Conservation (phyloP, 2,888 invertebrate species). For the Trichogramma evanescens region DNA sequence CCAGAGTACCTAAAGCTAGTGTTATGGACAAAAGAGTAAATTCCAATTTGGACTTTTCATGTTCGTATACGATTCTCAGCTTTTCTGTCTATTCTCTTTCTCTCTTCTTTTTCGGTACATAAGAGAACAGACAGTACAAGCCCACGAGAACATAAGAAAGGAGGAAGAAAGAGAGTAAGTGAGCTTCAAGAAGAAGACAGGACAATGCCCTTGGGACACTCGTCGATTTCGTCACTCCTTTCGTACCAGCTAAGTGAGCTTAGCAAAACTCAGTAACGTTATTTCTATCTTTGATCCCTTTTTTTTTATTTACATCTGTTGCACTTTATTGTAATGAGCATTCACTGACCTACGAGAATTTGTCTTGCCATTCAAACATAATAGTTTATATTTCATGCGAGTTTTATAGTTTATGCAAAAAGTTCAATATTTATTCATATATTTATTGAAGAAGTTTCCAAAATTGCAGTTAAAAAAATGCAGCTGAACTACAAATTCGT, state of each 20-base stretch:
- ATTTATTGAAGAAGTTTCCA: too few species aligned
- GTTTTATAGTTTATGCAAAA: too few species aligned
- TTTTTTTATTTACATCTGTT: not conserved
- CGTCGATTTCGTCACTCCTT: conserved; percentile 26
- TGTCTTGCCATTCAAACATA: too few species aligned
- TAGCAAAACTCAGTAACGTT: conserved; percentile 9
- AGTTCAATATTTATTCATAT: too few species aligned
- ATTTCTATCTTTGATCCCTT: conserved; percentile 13
- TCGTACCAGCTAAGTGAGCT: conserved; percentile 9
- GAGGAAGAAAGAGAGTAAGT: conserved; percentile 6
- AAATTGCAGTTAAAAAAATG: too few species aligned
- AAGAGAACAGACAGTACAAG: not conserved
- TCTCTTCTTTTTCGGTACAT: not conserved
- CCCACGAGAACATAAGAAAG: not conserved
- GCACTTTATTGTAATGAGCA: not conserved
- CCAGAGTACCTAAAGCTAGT: not conserved
- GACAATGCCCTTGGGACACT: conserved; percentile 29
- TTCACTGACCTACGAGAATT: too few species aligned
- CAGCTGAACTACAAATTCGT: too few species aligned
- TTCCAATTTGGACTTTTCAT: conserved; percentile 17
- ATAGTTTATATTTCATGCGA: too few species aligned
- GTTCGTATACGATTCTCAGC: too few species aligned
- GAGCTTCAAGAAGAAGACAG: conserved; percentile 9
- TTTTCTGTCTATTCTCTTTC: too few species aligned
- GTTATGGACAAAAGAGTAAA: conserved; percentile 14